Evolutionary conservation across 2,888 invertebrate genomes (phyloP).

Genomic region (Clanis bilineata): DNA sequence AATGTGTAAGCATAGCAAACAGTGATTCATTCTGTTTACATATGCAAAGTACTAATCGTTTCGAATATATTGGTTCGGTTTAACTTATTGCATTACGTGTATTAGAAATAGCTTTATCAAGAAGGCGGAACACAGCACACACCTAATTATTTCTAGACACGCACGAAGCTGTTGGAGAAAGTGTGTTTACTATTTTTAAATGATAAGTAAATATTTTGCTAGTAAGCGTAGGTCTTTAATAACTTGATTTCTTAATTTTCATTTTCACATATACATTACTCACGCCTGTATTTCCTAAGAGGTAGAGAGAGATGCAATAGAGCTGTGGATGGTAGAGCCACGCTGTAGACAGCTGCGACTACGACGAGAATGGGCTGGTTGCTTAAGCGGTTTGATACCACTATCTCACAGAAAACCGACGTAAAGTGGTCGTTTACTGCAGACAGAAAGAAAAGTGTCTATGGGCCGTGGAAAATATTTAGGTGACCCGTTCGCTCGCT

Average conservation of each 20-base stretch:
- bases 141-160: slow-evolving; percentile 7
- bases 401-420: no score
- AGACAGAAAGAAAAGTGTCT: no score
- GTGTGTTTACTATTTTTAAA: slow-evolving; percentile 1
- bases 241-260: neutral
- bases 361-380: no score
- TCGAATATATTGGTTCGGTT: neutral
- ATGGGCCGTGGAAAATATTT: no score
- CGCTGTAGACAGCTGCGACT: no score
- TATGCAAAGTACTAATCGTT: neutral
- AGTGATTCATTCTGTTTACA: slow-evolving; percentile 5
- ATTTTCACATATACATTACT: no score
- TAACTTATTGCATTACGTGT: neutral
- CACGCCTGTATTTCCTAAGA: no score
- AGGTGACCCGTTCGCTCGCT: no score
- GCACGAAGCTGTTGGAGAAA: neutral
- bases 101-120: neutral
- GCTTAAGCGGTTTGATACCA: no score
- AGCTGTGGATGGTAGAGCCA: no score
- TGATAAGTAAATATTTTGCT: neutral
- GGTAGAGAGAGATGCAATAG: no score
- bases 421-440: no score
- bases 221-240: neutral
- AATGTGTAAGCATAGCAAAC: neutral
- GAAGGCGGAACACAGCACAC: neutral